Conservation (phyloP, 2,113 vertebrate species). For the Apistogramma diplotaenia region DNA sequence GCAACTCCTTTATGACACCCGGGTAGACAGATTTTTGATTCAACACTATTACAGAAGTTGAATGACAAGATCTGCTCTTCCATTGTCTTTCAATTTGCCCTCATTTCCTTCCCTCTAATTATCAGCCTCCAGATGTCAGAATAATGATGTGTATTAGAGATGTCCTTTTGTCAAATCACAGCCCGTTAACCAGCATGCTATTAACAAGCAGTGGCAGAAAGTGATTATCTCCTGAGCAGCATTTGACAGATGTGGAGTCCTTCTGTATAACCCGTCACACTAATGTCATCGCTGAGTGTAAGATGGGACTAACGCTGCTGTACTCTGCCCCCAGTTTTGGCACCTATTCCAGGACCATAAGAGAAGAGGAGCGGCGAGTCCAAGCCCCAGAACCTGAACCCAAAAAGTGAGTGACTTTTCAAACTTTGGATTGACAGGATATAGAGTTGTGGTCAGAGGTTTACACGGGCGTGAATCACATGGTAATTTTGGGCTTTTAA, state of each 20-base stretch:
- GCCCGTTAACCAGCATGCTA: conserved; percentile 48
- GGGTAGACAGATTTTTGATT: conserved; percentile 3
- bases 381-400: conserved; percentile 57
- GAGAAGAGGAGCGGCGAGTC: conserved; percentile 5
- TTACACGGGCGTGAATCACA: not conserved
- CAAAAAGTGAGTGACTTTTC: conserved; percentile 69
- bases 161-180: conserved; percentile 62
- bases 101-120: conserved; percentile 57
- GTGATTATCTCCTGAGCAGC: conserved; percentile 59
- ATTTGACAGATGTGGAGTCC: conserved; percentile 46
- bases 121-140: conserved; percentile 64
- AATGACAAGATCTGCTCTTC: conserved; percentile 45
- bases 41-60: conserved; percentile 20
- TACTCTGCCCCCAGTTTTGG: conserved; percentile 38
- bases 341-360: conserved; percentile 29
- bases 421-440: not conserved
- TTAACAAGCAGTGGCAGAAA: conserved; percentile 59
- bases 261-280: conserved; percentile 19
- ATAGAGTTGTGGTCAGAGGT: not conserved
- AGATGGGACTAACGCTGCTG: conserved; percentile 33
- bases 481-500: not conserved
- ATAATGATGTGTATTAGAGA: conserved; percentile 63
- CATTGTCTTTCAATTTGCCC: conserved; percentile 62
- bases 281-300: conserved; percentile 5
- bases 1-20: not conserved